These are phyloP conservation scores for Pampus argenteus DNA, from an alignment of 2,797 vertebrate genomes.

Conservation along the genomic window DNA sequence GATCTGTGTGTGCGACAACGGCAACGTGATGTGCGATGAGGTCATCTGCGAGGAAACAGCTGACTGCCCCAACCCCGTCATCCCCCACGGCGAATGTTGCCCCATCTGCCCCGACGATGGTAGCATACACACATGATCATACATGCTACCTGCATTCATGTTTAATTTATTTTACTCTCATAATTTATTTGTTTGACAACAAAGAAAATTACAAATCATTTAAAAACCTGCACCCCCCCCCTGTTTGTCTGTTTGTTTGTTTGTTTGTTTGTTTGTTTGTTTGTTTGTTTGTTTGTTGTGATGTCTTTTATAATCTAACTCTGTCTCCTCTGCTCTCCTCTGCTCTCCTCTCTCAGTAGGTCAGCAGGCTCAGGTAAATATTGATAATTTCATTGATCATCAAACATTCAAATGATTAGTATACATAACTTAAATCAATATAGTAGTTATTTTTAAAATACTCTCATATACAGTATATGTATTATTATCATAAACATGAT, in stretches of 20 bases:
- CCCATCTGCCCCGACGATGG: conserved; percentile 89
- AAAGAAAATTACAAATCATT: not conserved
- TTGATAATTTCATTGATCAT: conserved; percentile 12
- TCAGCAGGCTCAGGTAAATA: conserved; percentile 81
- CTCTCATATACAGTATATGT: not conserved
- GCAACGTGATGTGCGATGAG: conserved; percentile 91
- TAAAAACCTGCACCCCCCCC: not conserved
- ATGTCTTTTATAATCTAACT: not conserved
- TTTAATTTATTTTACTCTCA: not conserved
- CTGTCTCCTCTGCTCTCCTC: conserved; percentile 3
- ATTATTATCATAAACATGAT: not conserved
- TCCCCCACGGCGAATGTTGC: conserved; percentile 93
- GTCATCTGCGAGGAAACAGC: conserved; percentile 88
- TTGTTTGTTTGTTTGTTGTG: not conserved
- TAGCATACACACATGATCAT: conserved; percentile 27
- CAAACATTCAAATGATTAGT: not conserved
- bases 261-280: no score
- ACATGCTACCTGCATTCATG: not conserved
- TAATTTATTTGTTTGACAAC: not conserved
- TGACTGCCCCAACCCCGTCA: conserved; percentile 89
- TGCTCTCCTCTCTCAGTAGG: conserved; percentile 66
- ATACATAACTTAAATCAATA: no score
- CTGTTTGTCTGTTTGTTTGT: no score
- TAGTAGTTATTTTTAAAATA: no score
- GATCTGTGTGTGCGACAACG: conserved; percentile 95